A percentile compares a stretch with the other conserved stretches of the same genome.
phyloP scores from a whole-genome alignment of 2,113 vertebrate genomes.

The Pterocles orientalis region DNA sequence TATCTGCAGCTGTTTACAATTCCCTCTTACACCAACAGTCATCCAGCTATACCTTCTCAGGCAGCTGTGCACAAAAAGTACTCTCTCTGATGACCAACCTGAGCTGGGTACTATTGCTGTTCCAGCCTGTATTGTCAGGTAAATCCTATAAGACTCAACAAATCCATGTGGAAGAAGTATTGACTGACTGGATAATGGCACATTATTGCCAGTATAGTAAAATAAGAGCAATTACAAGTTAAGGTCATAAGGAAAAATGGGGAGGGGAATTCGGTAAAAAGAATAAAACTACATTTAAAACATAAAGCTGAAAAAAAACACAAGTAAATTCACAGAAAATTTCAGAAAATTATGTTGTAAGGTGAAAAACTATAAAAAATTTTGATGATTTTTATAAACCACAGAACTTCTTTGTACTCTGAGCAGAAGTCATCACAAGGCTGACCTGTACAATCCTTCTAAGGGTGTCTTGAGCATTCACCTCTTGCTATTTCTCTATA shows the following conservation, averaged over 20 bases:
- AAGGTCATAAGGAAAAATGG: background rate
- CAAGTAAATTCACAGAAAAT: background rate
- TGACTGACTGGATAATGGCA: background rate
- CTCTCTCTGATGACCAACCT: background rate
- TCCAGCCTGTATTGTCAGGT: background rate
- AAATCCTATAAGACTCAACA: background rate
- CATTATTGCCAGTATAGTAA: background rate
- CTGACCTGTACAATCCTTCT: background rate
- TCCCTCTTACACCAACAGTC: rapidly evolving
- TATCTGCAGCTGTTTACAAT: background rate
- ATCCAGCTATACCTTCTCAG: background rate
- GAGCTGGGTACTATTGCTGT: background rate
- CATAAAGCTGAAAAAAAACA: background rate
- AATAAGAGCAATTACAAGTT: background rate
- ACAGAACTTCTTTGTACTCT: background rate
- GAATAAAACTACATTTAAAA: background rate
- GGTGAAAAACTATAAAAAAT: background rate
- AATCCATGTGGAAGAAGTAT: background rate
- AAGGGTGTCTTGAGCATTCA: background rate
- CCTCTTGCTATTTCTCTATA: background rate
- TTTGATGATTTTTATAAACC: background rate
- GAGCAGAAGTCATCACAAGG: background rate
- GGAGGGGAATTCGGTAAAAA: background rate
- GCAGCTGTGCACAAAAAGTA: background rate
- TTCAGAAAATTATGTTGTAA: background rate